Base-by-base conservation (phyloP, 2,797 vertebrate genomes). In the Oreochromis mossambicus region DNA sequence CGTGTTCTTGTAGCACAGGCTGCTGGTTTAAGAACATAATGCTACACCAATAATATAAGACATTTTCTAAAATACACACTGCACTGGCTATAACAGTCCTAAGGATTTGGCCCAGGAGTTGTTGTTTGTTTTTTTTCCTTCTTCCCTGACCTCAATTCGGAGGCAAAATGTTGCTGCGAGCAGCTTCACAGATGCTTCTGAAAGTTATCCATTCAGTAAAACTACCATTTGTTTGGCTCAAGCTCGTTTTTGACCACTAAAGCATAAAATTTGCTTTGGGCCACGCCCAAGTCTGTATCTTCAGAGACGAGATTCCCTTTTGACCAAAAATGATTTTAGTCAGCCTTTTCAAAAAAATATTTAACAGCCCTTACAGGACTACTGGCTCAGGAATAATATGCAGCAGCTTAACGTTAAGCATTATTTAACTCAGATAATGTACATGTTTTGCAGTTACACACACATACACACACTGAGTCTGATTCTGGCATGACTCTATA, bases 261-360 rank as follows among this genome's bases (percentile, higher is more conserved):
- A 88, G 92, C 92, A 91, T 89, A 86, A 92, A 90, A 91, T 85
- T 7, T 21, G 83, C 92, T 91, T 82, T 85, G 79, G 84, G 90
- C 83, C 41, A 48, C 48, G 15, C 83, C 80, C 81, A 48, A 83
- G 80, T 86, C 48, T 84, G 38, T 77, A 58, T 89, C 79, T 93
- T 85, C 90, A 82, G 80, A 90, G 81, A 83, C 54, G 41, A 89
- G 50, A 87, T 81, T 92, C 85, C 79, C 82, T 77, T 92, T 91
- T 93, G 90, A 94, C 90, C 92, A 83, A 89, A 89, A 90, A 94
- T 89, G 80, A 90, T 90, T 92, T 91, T 82, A 87, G 87, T 92
- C 90, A 55, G 86, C 66, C 84, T 92, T 88, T 84, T 88, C 86
- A 83, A 79, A 90, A 92, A 94, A 10, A 89, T 87, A 90, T 92